Base-by-base conservation (phyloP, 1,140 invertebrate genomes). In the Physella acuta region DNA sequence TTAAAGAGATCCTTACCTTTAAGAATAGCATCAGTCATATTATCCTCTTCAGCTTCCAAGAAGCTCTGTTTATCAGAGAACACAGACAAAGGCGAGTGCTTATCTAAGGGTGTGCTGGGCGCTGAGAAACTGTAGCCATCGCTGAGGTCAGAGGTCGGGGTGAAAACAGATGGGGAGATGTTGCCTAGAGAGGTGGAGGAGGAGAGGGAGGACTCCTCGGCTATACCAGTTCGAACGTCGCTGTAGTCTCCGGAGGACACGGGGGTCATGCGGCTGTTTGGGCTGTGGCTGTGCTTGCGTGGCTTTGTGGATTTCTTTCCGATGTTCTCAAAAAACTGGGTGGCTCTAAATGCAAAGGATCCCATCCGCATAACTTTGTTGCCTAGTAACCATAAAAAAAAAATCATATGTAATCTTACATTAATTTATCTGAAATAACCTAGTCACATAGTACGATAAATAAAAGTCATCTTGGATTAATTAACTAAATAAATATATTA, bases 281-380 rank as follows among this genome's bases (percentile, higher is more conserved):
- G 44, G n/a, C 1, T 26, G 1, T 51, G 62, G 24, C n/a, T 56
- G 59, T 33, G 34, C 55, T 76, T 79, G 34, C 68, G 68, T 55
- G 74, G 76, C 2, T 68, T 68, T 8, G 70, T 73, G 14, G 73
- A 37, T 55, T 78, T 79, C 52, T 79, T 81, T 2, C 79, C 73
- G 16, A 82, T 70, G 36, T 73, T 76, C 65, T 82, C 80, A 61
- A 82, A 82, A 65, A 82, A 80, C 55, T 78, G 78, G 17, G 76
- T 76, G 4, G 78, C 78, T 24, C 73, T 71, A 52, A 71, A 76
- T 8, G 78, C 80, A 58, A 81, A 77, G 2, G 75, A 76, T 31
- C 79, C 79, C 74, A 79, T 77, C 44, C 74, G 72, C 53, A 73
- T 75, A 55, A 77, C 73, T 72, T 74, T 78, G 51, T 64, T 74